Evolutionary conservation across 35 echinoderm and acorn worm genomes (phyloP), one percentile per base, ranked within the genome.

Genomic region (Strongylocentrotus purpuratus): DNA sequence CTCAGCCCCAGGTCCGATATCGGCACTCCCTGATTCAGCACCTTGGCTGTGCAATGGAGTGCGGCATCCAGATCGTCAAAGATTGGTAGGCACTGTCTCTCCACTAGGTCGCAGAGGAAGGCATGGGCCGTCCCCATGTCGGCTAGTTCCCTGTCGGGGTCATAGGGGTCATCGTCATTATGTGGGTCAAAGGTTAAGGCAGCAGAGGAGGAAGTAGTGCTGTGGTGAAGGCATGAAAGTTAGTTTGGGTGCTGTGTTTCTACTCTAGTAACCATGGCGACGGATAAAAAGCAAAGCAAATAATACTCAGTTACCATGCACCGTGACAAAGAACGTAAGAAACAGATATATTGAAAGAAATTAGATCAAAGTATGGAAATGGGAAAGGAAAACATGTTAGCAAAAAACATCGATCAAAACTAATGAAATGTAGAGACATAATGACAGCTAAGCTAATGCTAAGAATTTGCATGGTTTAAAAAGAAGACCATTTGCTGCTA

Each of bases 1-100:
- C 94, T 91, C 7, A 86, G 94, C 31, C 33, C 92, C 61, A 98
- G 55, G 18, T 95, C 94, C 45, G 46, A 58, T 31, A 98, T 91
- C 18, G 89, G 0, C 7, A 98, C 93, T n/a, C 97, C 35, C 85
- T 96, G 94, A 17, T 96, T 96, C 13, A 98, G 94, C 9, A 98
- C 97, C 89, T 96, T 96, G 8, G 95, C 96, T 18, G 97, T 94
- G 96, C 97, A 98, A 86, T 95, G 95, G 61, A 98, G 92, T 31
- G 97, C 97, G 7, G 97, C 96, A 46, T 96, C 94, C 47, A 98
- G 94, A 71, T 98, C 97, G 47, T 96, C 97, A 94, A 98, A 98
- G 91, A 98, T 95, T 9, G 97, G 97, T 45, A 98, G 92, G 87
- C 96, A 95, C 94, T 98, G 95, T 65, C 96, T 88, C 95, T 98